Percentiles rank a stretch among this genome's conserved stretches.
These are phyloP conservation scores for Tretioscincus oriximinensis DNA, from an alignment of 2,113 vertebrate species.

Conservation along the genomic window DNA sequence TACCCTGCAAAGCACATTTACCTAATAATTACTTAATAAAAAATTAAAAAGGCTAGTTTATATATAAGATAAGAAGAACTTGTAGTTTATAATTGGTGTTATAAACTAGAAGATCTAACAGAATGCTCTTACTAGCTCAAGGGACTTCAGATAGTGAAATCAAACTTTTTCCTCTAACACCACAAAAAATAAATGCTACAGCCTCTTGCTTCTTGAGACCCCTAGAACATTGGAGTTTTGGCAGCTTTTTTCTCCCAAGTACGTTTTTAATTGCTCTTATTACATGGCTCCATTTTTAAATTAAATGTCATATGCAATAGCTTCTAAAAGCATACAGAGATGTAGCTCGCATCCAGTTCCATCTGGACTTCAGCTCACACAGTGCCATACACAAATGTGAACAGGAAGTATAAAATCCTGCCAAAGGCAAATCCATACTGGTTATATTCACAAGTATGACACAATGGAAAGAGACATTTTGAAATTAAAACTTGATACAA, in stretches of 20 bases:
- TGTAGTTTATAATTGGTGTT: not conserved
- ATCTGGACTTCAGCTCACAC: conserved; percentile 15
- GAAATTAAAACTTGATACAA: not conserved
- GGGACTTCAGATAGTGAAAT: not conserved
- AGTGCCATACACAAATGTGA: not conserved
- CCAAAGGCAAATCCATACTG: not conserved
- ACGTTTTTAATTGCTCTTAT: conserved; percentile 6
- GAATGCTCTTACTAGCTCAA: not conserved
- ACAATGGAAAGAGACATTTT: not conserved
- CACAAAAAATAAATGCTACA: not conserved
- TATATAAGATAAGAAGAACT: not conserved
- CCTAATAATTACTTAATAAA: not conserved
- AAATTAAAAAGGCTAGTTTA: not conserved
- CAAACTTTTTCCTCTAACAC: not conserved
- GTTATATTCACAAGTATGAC: not conserved
- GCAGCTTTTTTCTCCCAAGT: not conserved
- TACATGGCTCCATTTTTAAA: not conserved
- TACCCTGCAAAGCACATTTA: not conserved
- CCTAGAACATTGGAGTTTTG: conserved; percentile 1
- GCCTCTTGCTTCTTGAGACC: not conserved
- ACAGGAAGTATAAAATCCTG: not conserved
- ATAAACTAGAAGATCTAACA: not conserved
- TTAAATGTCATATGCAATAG: conserved; percentile 29
- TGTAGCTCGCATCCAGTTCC: conserved; percentile 10
- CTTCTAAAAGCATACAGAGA: conserved; percentile 18